Evolutionary conservation across 1,140 invertebrate species (phyloP), one percentile per base, ranked within the genome.

Genomic region (Archivesica marissinica): DNA sequence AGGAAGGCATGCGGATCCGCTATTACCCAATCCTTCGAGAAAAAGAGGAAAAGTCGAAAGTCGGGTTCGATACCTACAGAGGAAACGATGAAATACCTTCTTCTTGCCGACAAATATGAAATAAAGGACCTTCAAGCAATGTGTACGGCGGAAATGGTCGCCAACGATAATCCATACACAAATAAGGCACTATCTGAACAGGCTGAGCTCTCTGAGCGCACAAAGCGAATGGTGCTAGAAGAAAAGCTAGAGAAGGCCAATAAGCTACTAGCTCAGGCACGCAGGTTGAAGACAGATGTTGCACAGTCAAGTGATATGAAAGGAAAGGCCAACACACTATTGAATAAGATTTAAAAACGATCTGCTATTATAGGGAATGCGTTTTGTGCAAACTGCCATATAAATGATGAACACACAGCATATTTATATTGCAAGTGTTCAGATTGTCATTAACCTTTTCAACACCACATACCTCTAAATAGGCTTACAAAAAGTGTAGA

Each of bases 31-130:
- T 54, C 79, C 4, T 82, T 82, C 64, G 3, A n/a, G 23, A 38
- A 56, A 23, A 47, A 50, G 30, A 66, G 50, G 17, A 70, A 23
- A 59, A 52, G 66, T 17, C 79, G 79, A 0, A 13, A 39, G n/a
- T 2, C 66, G 1, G 79, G 79, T 3, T 41, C 23, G n/a, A 28
- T 82, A 17, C 61, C 79, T 2, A 82, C 44, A 13, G 50, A 74
- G 17, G 50, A 39, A 13, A 44, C 79, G 11, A 41, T 82, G 2
- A 11, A 39, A 25, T 38, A 82, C 50, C 66, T 82, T n/a, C 17
- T 4, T 17, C 25, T 70, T 72, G 79, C 79, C 50, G 79, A 82
- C 41, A 82, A 82, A 74, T 56, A 74, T 28, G 17, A 70, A 38
- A 25, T 82, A 15, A 47, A 41, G 15, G 68, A 39, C 6, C 50